phyloP scores from a whole-genome alignment of 2,888 invertebrate genomes.

The Pristionchus maxplancki region DNA sequence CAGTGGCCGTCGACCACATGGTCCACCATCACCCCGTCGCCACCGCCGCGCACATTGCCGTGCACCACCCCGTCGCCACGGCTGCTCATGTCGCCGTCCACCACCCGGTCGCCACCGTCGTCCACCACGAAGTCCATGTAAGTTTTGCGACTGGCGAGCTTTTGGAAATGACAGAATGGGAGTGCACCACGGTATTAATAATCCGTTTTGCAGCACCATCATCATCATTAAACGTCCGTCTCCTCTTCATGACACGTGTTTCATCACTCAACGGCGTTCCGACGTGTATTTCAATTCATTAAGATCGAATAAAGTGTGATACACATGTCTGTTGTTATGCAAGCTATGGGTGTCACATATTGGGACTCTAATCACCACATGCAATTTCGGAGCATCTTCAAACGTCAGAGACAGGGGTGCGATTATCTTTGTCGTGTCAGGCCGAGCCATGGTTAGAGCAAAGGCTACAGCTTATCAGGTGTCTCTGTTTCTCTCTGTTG shows the following conservation, averaged over 20 bases:
- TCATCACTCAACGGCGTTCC: background rate
- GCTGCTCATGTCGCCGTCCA: slow-evolving; percentile 1
- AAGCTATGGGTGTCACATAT: too few species aligned
- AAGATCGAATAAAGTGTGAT: background rate
- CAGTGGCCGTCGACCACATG: background rate
- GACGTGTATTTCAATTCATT: background rate
- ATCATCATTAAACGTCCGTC: background rate
- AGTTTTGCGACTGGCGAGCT: background rate
- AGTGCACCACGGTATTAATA: background rate
- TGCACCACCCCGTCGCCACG: background rate
- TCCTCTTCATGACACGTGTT: too few species aligned
- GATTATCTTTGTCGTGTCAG: too few species aligned
- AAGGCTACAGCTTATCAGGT: too few species aligned
- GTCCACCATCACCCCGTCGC: background rate
- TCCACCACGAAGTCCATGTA: slow-evolving; percentile 22
- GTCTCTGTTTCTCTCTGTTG: too few species aligned
- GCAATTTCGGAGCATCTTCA: too few species aligned
- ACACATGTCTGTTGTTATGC: too few species aligned
- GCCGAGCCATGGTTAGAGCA: too few species aligned
- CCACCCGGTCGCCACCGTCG: slow-evolving; percentile 13
- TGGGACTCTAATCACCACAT: too few species aligned
- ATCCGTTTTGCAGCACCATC: background rate
- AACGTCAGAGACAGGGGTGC: too few species aligned
- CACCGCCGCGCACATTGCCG: background rate
- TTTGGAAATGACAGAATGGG: background rate